Evolutionary conservation across 92 coral and sea anemone genomes (phyloP), one percentile per base, ranked within the genome.

Genomic region (Plumapathes pennacea): DNA sequence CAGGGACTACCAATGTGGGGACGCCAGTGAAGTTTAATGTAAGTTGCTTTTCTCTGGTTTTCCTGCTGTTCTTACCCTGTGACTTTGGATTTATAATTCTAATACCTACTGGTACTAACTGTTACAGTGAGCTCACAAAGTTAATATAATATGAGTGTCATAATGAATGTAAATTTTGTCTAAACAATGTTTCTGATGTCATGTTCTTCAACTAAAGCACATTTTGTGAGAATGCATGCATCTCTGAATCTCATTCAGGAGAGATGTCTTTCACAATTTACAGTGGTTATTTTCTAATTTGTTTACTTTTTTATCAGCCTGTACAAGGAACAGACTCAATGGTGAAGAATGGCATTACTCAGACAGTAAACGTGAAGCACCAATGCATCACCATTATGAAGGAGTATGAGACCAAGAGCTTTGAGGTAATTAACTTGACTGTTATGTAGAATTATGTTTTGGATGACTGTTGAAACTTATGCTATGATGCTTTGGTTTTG

Each of bases 331-430:
- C 80, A 40, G 99, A 94, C 56, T 62, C 82, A 31, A 58, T 94
- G 90, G 89, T 89, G 5, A 94, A 94, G 58, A 94, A 76, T 89
- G 99, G 99, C 3, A 60, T 89, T 25, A 54, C 73, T 9, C 63
- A 83, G 26, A 84, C 54, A 38, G 86, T 94, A 50, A 89, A 74
- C 54, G 85, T 80, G 23, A 85, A 89, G 24, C 94, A 94, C 62
- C 99, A 94, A 62, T 76, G 99, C 45, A 94, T 94, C 14, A 94
- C 99, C 12, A 85, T 94, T 46, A 94, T 94, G 99, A 53, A 76
- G 25, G 83, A 73, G n/a, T 94, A 94, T 61, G 94, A 84, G 25
- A 57, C 55, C 56, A 94, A 94, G 53, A 80, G 99, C 33, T 75
- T 94, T 50, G 99, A 94, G 96, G 99, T 87, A 44, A 52, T 50